Evolutionary conservation across 2,888 invertebrate species (phyloP).

Genomic region (Fabriciana adippe): DNA sequence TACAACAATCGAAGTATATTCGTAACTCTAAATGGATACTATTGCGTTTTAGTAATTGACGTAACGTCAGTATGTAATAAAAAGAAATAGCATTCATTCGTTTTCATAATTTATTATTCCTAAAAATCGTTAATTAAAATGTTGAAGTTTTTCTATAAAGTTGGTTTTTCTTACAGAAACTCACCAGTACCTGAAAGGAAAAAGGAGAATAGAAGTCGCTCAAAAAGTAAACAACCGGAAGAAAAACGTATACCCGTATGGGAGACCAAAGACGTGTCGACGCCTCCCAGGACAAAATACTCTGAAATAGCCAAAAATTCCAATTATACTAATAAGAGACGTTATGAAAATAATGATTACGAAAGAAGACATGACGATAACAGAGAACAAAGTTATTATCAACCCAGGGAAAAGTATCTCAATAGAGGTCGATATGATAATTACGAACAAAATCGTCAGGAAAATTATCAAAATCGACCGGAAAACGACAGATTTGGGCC

Average conservation of each 20-base stretch:
- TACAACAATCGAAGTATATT: no score
- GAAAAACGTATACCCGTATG: constrained; percentile 59
- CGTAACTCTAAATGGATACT: no score
- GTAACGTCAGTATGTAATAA: no score
- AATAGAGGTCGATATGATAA: constrained; percentile 40
- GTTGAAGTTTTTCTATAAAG: background rate
- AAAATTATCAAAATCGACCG: constrained; percentile 47
- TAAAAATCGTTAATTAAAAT: background rate
- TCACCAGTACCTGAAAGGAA: constrained; percentile 57
- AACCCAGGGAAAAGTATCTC: constrained; percentile 50
- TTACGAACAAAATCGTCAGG: constrained; percentile 35
- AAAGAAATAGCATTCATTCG: no score
- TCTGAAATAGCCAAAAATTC: constrained; percentile 47
- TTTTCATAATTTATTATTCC: no score
- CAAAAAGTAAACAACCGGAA: constrained; percentile 59
- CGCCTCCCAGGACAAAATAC: constrained; percentile 44
- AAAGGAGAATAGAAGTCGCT: constrained; percentile 52
- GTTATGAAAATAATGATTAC: constrained; percentile 22
- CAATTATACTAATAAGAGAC: constrained; percentile 40
- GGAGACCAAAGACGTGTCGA: constrained; percentile 52
- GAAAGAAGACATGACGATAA: constrained; percentile 45
- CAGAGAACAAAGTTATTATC: constrained; percentile 46
- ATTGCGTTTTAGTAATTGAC: background rate
- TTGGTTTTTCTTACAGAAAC: constrained; percentile 50
- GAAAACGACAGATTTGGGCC: constrained; percentile 46